phyloP scores from a whole-genome alignment of 2,888 invertebrate species.

The Pyrochroa serraticornis region DNA sequence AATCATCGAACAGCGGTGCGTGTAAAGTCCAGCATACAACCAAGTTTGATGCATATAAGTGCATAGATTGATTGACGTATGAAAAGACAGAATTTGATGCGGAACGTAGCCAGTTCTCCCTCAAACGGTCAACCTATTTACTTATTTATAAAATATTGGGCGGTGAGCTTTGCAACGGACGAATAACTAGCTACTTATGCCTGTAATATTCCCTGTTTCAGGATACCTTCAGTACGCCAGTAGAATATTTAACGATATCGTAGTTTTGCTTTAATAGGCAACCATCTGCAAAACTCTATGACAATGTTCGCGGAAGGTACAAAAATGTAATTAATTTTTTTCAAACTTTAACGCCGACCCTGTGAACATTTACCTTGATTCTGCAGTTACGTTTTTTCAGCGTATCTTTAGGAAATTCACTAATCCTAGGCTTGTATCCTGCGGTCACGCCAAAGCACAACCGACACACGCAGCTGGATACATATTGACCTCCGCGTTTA shows the following conservation, averaged over 20 bases:
- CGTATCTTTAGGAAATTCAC: constrained; percentile 21
- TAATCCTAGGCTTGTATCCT: constrained; percentile 37
- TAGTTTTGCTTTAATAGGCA: neutral
- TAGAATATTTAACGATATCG: constrained; percentile 14
- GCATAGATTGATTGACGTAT: constrained; percentile 37
- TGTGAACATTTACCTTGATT: too few relatives aligned
- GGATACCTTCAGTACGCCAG: constrained; percentile 13
- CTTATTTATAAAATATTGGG: constrained; percentile 39
- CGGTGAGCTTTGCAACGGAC: constrained; percentile 31
- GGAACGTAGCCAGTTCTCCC: constrained; percentile 29
- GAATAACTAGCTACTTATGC: constrained; percentile 34
- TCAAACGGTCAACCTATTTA: constrained; percentile 36
- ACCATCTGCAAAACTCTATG: neutral
- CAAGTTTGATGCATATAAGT: constrained; percentile 17
- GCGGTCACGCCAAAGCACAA: constrained; percentile 35
- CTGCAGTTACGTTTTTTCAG: neutral
- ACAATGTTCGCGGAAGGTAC: neutral
- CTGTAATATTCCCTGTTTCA: constrained; percentile 31
- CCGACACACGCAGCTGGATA: constrained; percentile 29
- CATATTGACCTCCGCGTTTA: constrained; percentile 29
- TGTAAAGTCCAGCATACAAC: constrained; percentile 13
- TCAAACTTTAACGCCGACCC: neutral
- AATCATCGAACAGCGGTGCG: constrained; percentile 12
- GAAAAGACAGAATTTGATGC: constrained; percentile 40
- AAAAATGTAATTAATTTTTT: constrained; percentile 4